Conservation (phyloP, 2,888 invertebrate genomes). For the Leptothorax acervorum region DNA sequence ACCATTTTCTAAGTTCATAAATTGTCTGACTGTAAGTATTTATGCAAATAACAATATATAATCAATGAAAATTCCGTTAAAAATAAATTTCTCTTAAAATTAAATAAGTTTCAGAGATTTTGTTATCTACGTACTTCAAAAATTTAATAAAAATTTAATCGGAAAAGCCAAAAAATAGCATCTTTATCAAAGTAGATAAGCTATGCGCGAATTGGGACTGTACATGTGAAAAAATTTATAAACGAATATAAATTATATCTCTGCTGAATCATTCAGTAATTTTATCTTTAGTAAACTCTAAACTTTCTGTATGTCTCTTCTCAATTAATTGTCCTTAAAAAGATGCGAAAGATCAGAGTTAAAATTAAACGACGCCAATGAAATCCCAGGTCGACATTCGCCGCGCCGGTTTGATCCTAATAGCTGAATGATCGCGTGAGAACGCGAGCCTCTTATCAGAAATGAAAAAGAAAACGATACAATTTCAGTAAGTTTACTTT, state of each 20-base stretch:
- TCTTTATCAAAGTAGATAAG: background rate
- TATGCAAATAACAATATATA: background rate
- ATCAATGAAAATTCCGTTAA: background rate
- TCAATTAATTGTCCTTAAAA: background rate
- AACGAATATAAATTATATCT: slow-evolving; percentile 14
- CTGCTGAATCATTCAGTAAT: background rate
- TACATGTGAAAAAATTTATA: background rate
- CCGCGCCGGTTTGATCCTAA: background rate
- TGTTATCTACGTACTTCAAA: background rate
- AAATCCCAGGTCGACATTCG: background rate
- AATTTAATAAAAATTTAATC: background rate
- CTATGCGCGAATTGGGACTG: background rate
- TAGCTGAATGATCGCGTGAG: background rate
- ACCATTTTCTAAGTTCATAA: background rate
- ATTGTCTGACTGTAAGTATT: background rate
- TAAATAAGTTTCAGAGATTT: background rate
- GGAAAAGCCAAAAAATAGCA: background rate
- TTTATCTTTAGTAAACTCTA: background rate
- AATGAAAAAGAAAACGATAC: background rate
- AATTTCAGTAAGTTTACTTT: background rate
- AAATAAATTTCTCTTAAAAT: background rate
- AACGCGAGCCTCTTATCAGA: background rate
- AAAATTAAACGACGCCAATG: background rate
- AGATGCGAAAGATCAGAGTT: background rate
- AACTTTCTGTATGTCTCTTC: background rate